phyloP scores from a whole-genome alignment of 2,888 invertebrate genomes.

The Chorisops tibialis region DNA sequence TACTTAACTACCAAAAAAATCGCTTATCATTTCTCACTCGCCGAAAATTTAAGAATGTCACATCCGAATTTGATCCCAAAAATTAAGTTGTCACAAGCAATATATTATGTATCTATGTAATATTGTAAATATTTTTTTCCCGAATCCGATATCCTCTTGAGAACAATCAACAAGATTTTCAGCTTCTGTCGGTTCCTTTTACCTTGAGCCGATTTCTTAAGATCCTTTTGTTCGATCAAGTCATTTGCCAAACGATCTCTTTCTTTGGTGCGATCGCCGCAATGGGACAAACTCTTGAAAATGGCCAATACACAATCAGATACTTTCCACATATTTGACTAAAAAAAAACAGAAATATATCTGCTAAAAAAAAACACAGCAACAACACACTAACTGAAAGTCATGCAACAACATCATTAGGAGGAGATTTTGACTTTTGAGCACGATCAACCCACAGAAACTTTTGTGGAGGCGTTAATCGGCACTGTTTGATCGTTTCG shows the following conservation, averaged over 20 bases:
- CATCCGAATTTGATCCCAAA: conserved; percentile 9
- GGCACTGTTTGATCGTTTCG: conserved; percentile 26
- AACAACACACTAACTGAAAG: conserved; percentile 10
- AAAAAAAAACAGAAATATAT: not conserved
- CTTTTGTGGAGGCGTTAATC: conserved; percentile 26
- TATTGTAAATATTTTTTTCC: no score
- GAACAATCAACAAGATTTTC: conserved; percentile 19
- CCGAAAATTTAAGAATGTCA: no score
- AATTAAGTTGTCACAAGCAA: conserved; percentile 25
- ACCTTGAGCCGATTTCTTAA: conserved; percentile 14
- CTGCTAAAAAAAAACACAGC: not conserved
- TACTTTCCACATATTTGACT: not conserved
- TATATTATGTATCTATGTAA: no score
- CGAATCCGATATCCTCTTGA: conserved; percentile 22
- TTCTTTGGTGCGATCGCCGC: conserved; percentile 10
- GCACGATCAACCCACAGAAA: conserved; percentile 7
- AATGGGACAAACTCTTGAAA: conserved; percentile 19
- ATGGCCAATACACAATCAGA: conserved; percentile 1
- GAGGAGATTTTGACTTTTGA: conserved; percentile 20
- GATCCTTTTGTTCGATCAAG: conserved; percentile 20
- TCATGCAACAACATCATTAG: conserved; percentile 25
- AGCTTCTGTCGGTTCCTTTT: conserved; percentile 24
- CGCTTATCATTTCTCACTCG: no score
- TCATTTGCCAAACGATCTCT: conserved; percentile 21
- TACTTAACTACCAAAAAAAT: no score